phyloP scores from a whole-genome alignment of 2,113 vertebrate genomes.

The Grallaria varia region DNA sequence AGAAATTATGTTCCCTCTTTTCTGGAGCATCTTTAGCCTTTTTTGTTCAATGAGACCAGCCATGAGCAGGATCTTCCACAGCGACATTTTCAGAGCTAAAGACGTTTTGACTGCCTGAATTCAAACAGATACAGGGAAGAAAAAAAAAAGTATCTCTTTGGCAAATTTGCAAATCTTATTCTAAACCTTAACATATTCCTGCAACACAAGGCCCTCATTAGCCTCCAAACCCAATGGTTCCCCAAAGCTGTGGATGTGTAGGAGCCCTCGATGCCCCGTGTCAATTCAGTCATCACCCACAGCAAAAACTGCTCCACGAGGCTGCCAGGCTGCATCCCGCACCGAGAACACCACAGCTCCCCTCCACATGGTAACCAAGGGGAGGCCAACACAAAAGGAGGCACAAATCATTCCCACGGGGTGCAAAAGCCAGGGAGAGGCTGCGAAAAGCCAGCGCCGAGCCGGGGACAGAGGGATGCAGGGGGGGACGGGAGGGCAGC shows the following conservation, averaged over 20 bases:
- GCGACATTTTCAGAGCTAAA: constrained; percentile 38
- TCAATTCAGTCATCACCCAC: constrained; percentile 8
- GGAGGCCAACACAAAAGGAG: neutral
- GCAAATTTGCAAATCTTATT: constrained; percentile 6
- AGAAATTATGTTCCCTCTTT: neutral
- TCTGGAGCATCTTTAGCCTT: neutral
- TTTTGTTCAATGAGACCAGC: neutral
- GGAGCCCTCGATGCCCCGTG: constrained; percentile 15
- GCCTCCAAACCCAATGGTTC: neutral
- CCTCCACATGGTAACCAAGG: neutral
- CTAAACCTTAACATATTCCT: constrained; percentile 2
- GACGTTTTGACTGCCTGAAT: neutral
- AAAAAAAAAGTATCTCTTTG: neutral
- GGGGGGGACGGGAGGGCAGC: accelerated
- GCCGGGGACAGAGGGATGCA: too few relatives aligned
- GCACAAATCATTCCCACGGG: accelerated
- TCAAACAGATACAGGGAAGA: neutral
- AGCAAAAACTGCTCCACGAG: constrained; percentile 38
- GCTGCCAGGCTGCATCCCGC: neutral
- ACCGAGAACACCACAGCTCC: neutral
- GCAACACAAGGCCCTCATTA: neutral
- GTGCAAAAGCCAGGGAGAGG: neutral
- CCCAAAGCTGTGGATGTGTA: neutral
- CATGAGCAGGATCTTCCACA: neutral
- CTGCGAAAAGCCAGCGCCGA: accelerated